phyloP scores from a whole-genome alignment of 1,140 invertebrate species.

The Eufriesea mexicana region DNA sequence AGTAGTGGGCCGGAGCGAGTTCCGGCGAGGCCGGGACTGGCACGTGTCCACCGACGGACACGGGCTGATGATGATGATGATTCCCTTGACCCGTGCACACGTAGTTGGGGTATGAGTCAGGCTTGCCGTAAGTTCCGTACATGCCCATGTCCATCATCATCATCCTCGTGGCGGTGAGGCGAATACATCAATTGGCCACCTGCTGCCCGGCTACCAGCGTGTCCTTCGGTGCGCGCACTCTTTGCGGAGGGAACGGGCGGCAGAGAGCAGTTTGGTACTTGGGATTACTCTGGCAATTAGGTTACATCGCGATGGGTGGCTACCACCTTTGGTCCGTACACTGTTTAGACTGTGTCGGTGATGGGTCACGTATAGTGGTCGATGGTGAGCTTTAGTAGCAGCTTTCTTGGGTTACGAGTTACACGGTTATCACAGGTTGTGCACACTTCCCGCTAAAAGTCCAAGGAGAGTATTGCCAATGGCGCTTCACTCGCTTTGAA shows the following conservation, averaged over 20 bases:
- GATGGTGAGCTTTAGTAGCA: neutral
- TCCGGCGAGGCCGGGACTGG: constrained; percentile 77
- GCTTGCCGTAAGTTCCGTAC: constrained; percentile 85
- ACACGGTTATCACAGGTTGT: constrained; percentile 26
- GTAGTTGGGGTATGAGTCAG: constrained; percentile 82
- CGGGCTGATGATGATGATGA: constrained; percentile 71
- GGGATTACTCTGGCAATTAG: neutral
- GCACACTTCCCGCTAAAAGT: neutral
- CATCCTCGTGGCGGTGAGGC: constrained; percentile 79
- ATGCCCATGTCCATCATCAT: constrained; percentile 89
- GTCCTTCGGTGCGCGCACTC: constrained; percentile 1
- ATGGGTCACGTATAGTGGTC: neutral
- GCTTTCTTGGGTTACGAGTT: neutral
- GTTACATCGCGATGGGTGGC: constrained; percentile 9
- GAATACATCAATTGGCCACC: constrained; percentile 69
- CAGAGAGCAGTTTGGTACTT: neutral
- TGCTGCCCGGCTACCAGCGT: constrained; percentile 33
- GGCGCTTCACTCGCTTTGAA: neutral
- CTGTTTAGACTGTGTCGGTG: neutral
- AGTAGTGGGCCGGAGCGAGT: constrained; percentile 77
- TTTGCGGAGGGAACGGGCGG: neutral
- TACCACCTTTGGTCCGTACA: neutral
- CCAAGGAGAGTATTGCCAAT: neutral
- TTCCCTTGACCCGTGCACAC: constrained; percentile 75
- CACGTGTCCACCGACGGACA: constrained; percentile 70